A percentile compares a stretch with the other conserved stretches of the same genome.
Conservation (phyloP, 2,888 invertebrate species). For the Drosophila picticornis region DNA sequence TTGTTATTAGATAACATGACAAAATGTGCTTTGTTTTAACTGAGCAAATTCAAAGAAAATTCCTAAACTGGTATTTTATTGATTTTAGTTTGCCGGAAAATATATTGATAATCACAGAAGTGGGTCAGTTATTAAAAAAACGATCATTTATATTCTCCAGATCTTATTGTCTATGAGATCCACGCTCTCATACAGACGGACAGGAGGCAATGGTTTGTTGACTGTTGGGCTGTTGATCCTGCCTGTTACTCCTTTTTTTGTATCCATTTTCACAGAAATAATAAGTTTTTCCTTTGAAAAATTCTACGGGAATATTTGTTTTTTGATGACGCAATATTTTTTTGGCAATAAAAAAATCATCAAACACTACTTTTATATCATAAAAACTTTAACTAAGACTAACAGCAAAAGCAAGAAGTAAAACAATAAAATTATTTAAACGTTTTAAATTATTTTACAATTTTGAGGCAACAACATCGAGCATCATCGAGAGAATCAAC, state of each 20-base stretch:
- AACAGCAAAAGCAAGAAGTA: slow-evolving; percentile 24
- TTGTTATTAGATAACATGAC: neutral
- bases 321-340: neutral
- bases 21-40: too few species aligned
- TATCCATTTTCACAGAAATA: neutral
- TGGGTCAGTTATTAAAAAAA: neutral
- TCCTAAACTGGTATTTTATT: neutral
- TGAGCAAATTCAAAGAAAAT: neutral
- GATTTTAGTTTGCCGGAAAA: neutral
- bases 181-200: accelerated
- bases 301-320: neutral
- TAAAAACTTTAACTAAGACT: neutral
- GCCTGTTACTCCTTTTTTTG: too few species aligned
- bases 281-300: neutral
- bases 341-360: neutral
- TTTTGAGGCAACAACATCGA: slow-evolving; percentile 45
- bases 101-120: neutral
- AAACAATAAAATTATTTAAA: slow-evolving; percentile 70
- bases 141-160: neutral
- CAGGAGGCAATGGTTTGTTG: neutral
- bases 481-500: neutral
- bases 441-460: slow-evolving; percentile 76
- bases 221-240: too few species aligned
- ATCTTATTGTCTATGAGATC: neutral
- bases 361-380: neutral